Conservation (phyloP, 2,113 vertebrate genomes). For the Channa maculata region DNA sequence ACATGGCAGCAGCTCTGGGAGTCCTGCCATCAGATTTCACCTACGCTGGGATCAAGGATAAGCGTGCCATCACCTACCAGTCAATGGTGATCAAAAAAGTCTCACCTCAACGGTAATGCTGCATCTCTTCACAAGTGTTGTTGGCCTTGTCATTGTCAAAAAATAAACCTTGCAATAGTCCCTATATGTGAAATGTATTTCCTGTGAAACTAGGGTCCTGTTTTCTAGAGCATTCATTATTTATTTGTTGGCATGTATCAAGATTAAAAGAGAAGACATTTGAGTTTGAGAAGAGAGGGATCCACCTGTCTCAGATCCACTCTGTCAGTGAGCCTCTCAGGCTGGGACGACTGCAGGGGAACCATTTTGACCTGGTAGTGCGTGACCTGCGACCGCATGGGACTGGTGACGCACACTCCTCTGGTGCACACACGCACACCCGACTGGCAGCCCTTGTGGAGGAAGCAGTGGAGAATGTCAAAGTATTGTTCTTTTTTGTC, state of each 20-base stretch:
- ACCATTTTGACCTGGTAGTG: slow-evolving; percentile 92
- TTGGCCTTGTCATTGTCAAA: no score
- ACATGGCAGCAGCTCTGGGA: slow-evolving; percentile 89
- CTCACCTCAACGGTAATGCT: slow-evolving; percentile 86
- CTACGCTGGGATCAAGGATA: slow-evolving; percentile 97
- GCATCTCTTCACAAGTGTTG: background rate
- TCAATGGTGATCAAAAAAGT: slow-evolving; percentile 96
- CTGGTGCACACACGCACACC: background rate
- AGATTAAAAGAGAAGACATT: slow-evolving; percentile 87
- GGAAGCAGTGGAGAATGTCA: slow-evolving; percentile 88
- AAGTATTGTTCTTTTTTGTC: slow-evolving; percentile 78
- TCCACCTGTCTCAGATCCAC: slow-evolving; percentile 85
- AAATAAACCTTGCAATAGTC: background rate
- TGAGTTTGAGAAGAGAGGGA: slow-evolving; percentile 86
- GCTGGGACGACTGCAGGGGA: slow-evolving; percentile 91
- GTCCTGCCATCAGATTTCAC: slow-evolving; percentile 95
- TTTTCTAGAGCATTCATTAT: background rate
- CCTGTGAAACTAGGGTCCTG: no score
- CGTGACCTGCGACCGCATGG: slow-evolving; percentile 85
- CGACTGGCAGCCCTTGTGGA: slow-evolving; percentile 83
- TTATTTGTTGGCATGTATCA: background rate
- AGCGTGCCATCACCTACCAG: slow-evolving; percentile 93
- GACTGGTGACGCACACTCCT: slow-evolving; percentile 36
- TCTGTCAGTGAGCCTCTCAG: slow-evolving; percentile 84
- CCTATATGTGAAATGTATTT: background rate